Evolutionary conservation across 2,113 vertebrate species (phyloP).

Genomic region (Taxidea taxus): DNA sequence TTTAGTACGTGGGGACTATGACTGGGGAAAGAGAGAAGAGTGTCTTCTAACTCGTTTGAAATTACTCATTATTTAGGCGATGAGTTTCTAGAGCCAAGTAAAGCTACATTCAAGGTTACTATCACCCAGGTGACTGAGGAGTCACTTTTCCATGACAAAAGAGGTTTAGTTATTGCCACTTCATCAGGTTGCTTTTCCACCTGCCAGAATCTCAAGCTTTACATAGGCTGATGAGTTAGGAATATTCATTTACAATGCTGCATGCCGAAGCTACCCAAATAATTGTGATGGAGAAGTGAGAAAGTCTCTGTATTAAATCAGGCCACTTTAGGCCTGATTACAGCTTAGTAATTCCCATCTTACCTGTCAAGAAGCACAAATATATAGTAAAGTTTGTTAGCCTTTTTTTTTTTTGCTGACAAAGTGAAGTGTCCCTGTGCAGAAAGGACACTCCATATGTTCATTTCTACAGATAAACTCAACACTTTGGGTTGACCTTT

Average conservation of each 20-base stretch:
- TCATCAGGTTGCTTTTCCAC: constrained; percentile 18
- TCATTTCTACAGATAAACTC: constrained; percentile 26
- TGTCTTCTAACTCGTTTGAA: constrained; percentile 12
- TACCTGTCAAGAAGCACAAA: constrained; percentile 64
- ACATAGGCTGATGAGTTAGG: background rate
- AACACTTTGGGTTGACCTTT: background rate
- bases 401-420: constrained; percentile 49
- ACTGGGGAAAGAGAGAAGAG: constrained; percentile 17
- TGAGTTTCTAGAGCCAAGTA: background rate
- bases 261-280: constrained; percentile 49
- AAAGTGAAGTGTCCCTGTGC: background rate
- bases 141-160: background rate
- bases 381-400: constrained; percentile 52
- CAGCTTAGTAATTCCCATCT: constrained; percentile 53
- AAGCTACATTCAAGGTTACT: background rate
- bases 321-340: constrained; percentile 36
- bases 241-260: constrained; percentile 44
- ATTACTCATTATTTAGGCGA: background rate
- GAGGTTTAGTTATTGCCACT: background rate
- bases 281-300: constrained; percentile 55
- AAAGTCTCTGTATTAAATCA: constrained; percentile 52
- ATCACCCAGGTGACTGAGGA: background rate
- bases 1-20: background rate
- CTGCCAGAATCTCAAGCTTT: constrained; percentile 36
- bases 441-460: background rate